phyloP scores from a whole-genome alignment of 2,113 vertebrate species.

The Corythoichthys intestinalis region DNA sequence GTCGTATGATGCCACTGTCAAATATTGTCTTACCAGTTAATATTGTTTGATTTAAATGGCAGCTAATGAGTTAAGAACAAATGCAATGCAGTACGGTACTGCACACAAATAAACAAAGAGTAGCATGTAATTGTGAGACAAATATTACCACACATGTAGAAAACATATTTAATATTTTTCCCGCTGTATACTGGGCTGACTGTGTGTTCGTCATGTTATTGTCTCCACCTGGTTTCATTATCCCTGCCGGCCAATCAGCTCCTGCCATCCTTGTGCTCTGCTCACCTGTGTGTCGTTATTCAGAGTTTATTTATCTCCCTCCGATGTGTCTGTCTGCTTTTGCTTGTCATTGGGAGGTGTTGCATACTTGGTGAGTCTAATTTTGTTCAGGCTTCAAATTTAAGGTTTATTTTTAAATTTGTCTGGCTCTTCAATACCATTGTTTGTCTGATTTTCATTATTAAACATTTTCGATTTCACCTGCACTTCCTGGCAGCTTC shows the following conservation, averaged over 20 bases:
- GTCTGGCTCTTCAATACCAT: neutral
- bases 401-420: neutral
- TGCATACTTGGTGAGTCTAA: neutral
- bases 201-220: neutral
- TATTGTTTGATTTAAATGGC: too few species aligned
- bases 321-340: neutral
- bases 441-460: too few species aligned
- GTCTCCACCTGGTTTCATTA: neutral
- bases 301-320: neutral
- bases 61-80: too few species aligned
- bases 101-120: too few species aligned
- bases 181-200: neutral
- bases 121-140: too few species aligned
- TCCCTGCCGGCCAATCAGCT: neutral
- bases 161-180: neutral
- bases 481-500: too few species aligned
- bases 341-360: neutral
- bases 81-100: too few species aligned
- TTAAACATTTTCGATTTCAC: too few species aligned
- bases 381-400: neutral
- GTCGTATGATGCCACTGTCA: too few species aligned
- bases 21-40: too few species aligned
- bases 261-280: neutral
- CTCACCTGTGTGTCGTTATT: neutral
- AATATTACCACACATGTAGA: too few species aligned